phyloP scores from a whole-genome alignment of 1,140 invertebrate species.

The Harpegnathos saltator region DNA sequence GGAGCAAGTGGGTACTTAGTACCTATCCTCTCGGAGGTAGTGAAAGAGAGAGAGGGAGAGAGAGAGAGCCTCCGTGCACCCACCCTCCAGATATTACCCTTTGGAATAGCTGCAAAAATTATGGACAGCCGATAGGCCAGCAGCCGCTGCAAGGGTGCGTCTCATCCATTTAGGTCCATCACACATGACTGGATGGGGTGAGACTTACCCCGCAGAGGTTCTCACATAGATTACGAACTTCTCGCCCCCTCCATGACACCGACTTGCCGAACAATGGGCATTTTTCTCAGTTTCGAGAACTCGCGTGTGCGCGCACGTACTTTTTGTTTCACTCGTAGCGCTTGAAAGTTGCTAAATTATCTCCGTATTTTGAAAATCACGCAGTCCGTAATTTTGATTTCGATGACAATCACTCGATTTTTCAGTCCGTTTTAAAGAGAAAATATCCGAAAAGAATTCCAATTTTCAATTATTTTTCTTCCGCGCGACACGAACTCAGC shows the following conservation, averaged over 20 bases:
- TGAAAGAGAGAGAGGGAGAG: neutral
- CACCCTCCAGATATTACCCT: conserved; percentile 78
- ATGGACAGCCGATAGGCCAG: conserved; percentile 79
- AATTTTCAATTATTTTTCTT: neutral
- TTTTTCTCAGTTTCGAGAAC: conserved; percentile 9
- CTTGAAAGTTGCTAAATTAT: neutral
- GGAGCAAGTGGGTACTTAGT: conserved; percentile 75
- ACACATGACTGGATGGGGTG: conserved; percentile 86
- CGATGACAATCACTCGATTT: neutral
- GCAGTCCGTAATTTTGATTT: neutral
- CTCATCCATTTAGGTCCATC: conserved; percentile 87
- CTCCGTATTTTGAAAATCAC: neutral
- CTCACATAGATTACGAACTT: conserved; percentile 83
- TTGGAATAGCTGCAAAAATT: conserved; percentile 82
- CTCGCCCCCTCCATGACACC: conserved; percentile 39
- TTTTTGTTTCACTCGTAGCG: neutral
- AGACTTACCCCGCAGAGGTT: conserved; percentile 84
- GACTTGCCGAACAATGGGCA: neutral
- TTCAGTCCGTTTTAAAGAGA: too few species aligned
- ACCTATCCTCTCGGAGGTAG: conserved; percentile 66
- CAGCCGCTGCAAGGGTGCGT: conserved; percentile 82
- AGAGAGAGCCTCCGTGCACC: conserved; percentile 26
- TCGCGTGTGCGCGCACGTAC: neutral
- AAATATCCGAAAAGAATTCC: too few species aligned
- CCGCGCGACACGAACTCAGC: neutral